These are phyloP conservation scores for Epinephelus moara DNA, from an alignment of 2,113 vertebrate species.

Conservation along the genomic window DNA sequence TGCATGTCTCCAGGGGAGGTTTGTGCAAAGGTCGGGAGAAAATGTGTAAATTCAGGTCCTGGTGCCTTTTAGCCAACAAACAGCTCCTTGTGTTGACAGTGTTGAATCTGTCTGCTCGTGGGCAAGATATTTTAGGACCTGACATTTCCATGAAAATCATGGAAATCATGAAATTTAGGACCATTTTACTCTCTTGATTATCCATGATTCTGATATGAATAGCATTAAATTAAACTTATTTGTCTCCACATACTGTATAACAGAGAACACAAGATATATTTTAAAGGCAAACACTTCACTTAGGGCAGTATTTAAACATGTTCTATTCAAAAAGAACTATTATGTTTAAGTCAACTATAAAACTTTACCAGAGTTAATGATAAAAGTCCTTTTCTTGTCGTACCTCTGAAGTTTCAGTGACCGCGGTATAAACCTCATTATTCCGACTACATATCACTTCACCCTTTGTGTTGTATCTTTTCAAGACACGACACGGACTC, in stretches of 20 bases:
- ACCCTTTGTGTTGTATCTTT: not conserved
- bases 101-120: conserved; percentile 5
- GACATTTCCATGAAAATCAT: conserved; percentile 7
- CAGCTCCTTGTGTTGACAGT: conserved; percentile 19
- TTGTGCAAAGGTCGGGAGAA: conserved; percentile 39
- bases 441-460: not conserved
- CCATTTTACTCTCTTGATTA: not conserved
- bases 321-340: not conserved
- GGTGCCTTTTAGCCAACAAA: conserved; percentile 44
- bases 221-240: too few relatives aligned
- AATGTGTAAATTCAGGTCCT: conserved; percentile 35
- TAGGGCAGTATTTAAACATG: too few relatives aligned
- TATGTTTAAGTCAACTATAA: not conserved
- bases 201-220: not conserved
- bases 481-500: not conserved
- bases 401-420: not conserved
- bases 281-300: not conserved
- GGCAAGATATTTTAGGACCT: not conserved
- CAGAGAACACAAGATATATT: not conserved
- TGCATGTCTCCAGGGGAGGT: conserved; percentile 16
- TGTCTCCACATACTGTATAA: not conserved
- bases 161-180: not conserved
- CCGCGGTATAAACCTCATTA: not conserved
- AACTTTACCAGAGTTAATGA: not conserved
- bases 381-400: too few relatives aligned